Conservation (phyloP, 2,888 invertebrate genomes). For the Sinodicranocentrus sp. region DNA sequence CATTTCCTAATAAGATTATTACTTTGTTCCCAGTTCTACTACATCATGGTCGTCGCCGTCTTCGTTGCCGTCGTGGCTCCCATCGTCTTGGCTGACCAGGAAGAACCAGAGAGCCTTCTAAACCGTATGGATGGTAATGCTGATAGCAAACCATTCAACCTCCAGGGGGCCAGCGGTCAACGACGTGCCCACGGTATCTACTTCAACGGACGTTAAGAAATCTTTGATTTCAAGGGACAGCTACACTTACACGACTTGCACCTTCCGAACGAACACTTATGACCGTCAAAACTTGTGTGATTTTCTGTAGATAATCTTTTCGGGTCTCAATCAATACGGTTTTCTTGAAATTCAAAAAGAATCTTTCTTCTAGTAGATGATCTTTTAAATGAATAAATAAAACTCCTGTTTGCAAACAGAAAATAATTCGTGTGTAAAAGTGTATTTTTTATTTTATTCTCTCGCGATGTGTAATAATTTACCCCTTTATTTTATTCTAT, state of each 20-base stretch:
- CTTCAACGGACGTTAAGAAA: slow-evolving; percentile 69
- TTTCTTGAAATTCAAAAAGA: neutral
- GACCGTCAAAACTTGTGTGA: slow-evolving; percentile 5
- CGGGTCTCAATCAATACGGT: slow-evolving; percentile 26
- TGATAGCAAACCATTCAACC: slow-evolving; percentile 73
- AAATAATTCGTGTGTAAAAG: slow-evolving; percentile 19
- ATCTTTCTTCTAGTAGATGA: slow-evolving; percentile 11
- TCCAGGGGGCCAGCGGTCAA: slow-evolving; percentile 70
- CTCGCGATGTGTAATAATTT: no score
- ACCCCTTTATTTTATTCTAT: no score
- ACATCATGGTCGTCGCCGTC: slow-evolving; percentile 70
- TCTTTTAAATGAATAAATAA: slow-evolving; percentile 41
- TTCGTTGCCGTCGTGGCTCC: slow-evolving; percentile 72
- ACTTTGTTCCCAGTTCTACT: slow-evolving; percentile 69
- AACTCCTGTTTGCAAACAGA: slow-evolving; percentile 56
- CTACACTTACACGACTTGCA: no score
- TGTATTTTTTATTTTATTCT: neutral
- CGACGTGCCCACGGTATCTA: slow-evolving; percentile 73
- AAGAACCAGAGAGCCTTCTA: slow-evolving; percentile 73
- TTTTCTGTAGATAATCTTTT: slow-evolving; percentile 28
- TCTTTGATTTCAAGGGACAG: no score
- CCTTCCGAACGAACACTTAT: neutral
- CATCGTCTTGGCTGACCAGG: slow-evolving; percentile 55
- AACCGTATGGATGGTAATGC: slow-evolving; percentile 66
- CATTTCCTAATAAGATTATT: no score